phyloP scores from a whole-genome alignment of 2,888 invertebrate species.

The Lepeophtheirus nordmannii region DNA sequence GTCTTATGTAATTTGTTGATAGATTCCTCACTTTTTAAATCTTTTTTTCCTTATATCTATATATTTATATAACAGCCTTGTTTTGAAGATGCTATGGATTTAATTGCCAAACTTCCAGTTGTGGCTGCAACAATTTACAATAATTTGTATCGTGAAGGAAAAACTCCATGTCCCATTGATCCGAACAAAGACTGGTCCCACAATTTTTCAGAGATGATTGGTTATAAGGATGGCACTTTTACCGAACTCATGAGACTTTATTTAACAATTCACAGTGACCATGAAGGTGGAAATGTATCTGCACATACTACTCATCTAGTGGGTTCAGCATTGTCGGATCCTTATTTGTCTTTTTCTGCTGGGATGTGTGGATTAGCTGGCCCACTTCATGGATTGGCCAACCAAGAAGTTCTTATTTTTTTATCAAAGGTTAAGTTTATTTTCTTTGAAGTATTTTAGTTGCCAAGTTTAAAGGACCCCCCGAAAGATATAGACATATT shows the following conservation, averaged over 20 bases:
- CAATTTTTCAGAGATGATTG: slow-evolving; percentile 81
- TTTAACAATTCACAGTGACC: slow-evolving; percentile 84
- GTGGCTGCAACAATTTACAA: slow-evolving; percentile 86
- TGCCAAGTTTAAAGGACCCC: slow-evolving; percentile 10
- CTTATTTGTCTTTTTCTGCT: slow-evolving; percentile 78
- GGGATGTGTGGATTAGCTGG: slow-evolving; percentile 88
- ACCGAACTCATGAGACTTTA: slow-evolving; percentile 82
- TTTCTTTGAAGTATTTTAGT: not conserved
- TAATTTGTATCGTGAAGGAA: slow-evolving; percentile 67
- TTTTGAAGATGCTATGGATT: slow-evolving; percentile 84
- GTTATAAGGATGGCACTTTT: slow-evolving; percentile 60
- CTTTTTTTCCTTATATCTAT: slow-evolving; percentile 25
- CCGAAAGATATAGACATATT: too few relatives aligned
- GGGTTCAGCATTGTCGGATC: slow-evolving; percentile 82
- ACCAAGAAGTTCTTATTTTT: slow-evolving; percentile 54
- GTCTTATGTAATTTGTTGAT: slow-evolving; percentile 33
- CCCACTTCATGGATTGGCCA: slow-evolving; percentile 86
- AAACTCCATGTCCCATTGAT: slow-evolving; percentile 73
- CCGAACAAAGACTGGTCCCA: slow-evolving; percentile 77
- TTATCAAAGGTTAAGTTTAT: slow-evolving; percentile 18
- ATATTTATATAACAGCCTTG: slow-evolving; percentile 41
- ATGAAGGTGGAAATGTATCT: slow-evolving; percentile 91
- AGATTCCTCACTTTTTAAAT: too few relatives aligned
- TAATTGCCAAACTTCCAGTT: slow-evolving; percentile 85
- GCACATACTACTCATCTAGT: slow-evolving; percentile 88